phyloP scores from a whole-genome alignment of 2,797 vertebrate genomes.

The Apodemus agrarius region DNA sequence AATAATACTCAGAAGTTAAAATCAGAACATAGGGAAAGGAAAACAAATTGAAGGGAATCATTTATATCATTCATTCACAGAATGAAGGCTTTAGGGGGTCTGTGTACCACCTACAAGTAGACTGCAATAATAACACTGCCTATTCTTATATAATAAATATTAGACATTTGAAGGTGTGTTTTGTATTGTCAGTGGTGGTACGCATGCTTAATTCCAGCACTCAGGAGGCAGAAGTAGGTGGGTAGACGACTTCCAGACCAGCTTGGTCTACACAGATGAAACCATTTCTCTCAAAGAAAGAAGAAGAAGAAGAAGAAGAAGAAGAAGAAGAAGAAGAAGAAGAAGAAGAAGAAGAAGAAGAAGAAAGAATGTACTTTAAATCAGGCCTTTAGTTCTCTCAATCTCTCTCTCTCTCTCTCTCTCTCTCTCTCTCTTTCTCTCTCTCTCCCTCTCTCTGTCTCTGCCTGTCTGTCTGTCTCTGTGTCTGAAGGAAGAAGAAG shows the following conservation, averaged over 20 bases:
- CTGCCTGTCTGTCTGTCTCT: no score
- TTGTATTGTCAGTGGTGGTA: slow-evolving; percentile 17
- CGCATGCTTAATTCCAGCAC: no score
- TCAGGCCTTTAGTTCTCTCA: no score
- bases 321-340: no score
- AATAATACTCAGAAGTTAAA: not conserved
- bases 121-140: not conserved
- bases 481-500: no score
- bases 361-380: no score
- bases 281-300: not conserved
- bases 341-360: no score
- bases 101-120: not conserved
- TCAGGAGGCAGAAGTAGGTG: no score
- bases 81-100: not conserved
- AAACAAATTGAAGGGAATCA: slow-evolving; percentile 3
- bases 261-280: not conserved
- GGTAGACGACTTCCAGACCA: not conserved
- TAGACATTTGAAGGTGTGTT: slow-evolving; percentile 35
- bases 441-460: no score
- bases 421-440: no score
- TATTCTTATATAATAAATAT: slow-evolving; percentile 8
- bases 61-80: not conserved
- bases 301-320: no score
- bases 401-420: no score
- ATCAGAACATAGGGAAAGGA: slow-evolving; percentile 21